Evolutionary conservation across 2,888 invertebrate genomes (phyloP).

Genomic region (Nezara viridula): DNA sequence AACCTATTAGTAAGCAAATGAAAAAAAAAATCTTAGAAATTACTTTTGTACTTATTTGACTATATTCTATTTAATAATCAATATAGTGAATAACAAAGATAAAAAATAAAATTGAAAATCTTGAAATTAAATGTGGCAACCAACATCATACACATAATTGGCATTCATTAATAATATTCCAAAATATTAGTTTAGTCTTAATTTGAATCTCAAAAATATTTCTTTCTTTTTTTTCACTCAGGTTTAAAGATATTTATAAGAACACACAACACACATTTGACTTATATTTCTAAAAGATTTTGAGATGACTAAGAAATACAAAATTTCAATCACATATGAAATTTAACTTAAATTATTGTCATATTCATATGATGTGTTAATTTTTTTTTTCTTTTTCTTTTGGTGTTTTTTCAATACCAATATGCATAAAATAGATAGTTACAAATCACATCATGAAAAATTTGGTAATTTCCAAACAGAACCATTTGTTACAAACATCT

Average conservation of each 20-base stretch:
- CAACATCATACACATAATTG: background rate
- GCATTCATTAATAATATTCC: background rate
- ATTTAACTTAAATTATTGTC: constrained; percentile 43
- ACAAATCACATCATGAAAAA: background rate
- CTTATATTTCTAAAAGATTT: background rate
- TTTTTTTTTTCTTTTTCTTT: background rate
- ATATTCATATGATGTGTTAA: constrained; percentile 12
- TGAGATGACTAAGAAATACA: background rate
- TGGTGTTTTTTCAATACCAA: background rate
- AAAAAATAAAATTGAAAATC: background rate
- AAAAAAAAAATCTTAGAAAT: background rate
- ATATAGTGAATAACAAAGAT: background rate
- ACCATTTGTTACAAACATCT: background rate
- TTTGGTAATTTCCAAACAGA: background rate
- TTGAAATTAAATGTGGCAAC: background rate
- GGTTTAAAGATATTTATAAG: background rate
- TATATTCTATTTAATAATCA: background rate
- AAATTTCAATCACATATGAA: constrained; percentile 30
- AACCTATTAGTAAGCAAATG: background rate
- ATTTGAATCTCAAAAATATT: background rate
- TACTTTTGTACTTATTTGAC: constrained; percentile 10
- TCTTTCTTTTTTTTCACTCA: background rate
- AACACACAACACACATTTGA: background rate
- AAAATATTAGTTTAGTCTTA: background rate
- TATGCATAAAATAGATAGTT: background rate